Evolutionary conservation across 35 echinoderm and acorn worm species (phyloP).

Genomic region (Lytechinus variegatus): DNA sequence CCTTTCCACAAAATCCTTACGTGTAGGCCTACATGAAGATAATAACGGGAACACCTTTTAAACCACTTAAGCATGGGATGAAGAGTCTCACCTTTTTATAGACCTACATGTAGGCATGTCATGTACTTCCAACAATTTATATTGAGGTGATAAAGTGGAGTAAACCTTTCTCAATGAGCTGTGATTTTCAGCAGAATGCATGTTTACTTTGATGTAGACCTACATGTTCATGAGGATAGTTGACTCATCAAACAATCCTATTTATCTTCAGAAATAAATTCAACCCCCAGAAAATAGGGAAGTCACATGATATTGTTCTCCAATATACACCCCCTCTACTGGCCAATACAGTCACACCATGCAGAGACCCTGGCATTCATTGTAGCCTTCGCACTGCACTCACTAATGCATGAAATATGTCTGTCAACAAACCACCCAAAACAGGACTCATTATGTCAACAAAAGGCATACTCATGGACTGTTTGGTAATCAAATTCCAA

Average conservation of each 20-base stretch:
- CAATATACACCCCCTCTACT: background rate
- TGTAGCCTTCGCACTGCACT: background rate
- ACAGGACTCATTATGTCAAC: background rate
- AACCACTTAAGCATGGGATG: background rate
- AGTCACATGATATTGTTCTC: background rate
- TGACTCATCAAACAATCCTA: no score
- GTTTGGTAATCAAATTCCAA: background rate
- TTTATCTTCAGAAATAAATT: background rate
- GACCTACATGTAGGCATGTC: background rate
- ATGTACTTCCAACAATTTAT: background rate
- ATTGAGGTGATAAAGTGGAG: background rate
- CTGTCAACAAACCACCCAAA: background rate
- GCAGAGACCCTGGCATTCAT: background rate
- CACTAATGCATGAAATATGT: slow-evolving; percentile 8
- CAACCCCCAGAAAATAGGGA: background rate
- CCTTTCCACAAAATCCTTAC: no score
- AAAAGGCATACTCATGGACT: background rate
- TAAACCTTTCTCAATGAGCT: background rate
- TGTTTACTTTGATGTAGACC: no score
- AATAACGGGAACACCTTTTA: no score
- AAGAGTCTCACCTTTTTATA: background rate
- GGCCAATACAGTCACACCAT: background rate
- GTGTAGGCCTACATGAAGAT: no score
- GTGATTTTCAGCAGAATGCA: background rate
- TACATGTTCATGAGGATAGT: no score